A percentile compares a stretch with the other conserved stretches of the same genome.
Conservation (phyloP, 2,113 vertebrate genomes). For the Callipepla californica region DNA sequence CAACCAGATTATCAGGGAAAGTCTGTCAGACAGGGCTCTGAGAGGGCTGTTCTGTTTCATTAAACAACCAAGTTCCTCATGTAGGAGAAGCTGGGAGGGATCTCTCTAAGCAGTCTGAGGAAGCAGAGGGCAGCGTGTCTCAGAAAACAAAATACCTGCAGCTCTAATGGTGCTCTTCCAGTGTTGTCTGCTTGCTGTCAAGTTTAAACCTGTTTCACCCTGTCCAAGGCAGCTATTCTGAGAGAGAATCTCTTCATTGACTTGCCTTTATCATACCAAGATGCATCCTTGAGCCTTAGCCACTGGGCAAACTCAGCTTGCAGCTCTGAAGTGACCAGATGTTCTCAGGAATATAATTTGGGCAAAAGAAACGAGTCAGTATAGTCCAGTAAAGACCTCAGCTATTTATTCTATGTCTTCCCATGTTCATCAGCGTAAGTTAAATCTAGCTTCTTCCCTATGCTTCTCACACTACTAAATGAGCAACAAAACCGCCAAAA, state of each 20-base stretch:
- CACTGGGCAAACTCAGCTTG: not conserved
- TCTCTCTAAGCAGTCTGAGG: not conserved
- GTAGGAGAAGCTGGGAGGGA: not conserved
- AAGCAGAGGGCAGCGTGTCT: not conserved
- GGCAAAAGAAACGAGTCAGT: not conserved
- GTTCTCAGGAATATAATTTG: not conserved
- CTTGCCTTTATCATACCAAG: not conserved
- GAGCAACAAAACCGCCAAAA: not conserved
- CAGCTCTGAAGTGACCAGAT: not conserved
- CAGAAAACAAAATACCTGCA: not conserved
- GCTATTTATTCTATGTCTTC: slow-evolving; percentile 2
- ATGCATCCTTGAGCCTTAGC: not conserved
- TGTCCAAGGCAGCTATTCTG: not conserved
- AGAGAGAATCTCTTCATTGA: not conserved
- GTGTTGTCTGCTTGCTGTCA: not conserved
- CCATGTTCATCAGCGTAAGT: not conserved
- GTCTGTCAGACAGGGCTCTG: not conserved
- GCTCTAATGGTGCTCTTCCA: not conserved
- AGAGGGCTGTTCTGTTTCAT: not conserved
- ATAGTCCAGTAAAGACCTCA: not conserved
- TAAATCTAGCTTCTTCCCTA: not conserved
- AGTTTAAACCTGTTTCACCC: not conserved
- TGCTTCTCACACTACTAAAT: not conserved
- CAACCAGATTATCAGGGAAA: slow-evolving; percentile 8
- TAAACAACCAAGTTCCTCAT: not conserved